Evolutionary conservation across 2,888 invertebrate species (phyloP).

Genomic region (Drosophila diplacantha): DNA sequence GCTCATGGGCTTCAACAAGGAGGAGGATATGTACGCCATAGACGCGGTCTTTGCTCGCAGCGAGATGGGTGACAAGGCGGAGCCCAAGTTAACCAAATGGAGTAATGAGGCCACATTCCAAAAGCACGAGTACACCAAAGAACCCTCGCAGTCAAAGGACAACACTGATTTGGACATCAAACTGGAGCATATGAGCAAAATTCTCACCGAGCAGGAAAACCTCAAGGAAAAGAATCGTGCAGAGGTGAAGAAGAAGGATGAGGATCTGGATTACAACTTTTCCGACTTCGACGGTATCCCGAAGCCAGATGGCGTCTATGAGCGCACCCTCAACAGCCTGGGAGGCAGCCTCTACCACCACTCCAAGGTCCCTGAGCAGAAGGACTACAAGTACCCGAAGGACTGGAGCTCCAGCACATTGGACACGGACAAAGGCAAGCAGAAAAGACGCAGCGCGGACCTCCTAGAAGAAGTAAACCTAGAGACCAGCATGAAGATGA

Average conservation of each 20-base stretch:
- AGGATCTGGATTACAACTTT: not conserved
- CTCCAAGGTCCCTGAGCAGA: conserved; percentile 74
- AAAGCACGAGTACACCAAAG: conserved; percentile 5
- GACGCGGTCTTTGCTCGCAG: conserved; percentile 41
- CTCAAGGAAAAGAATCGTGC: not conserved
- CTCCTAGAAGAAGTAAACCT: conserved; percentile 74
- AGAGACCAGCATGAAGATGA: conserved; percentile 73
- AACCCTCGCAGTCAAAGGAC: too few species aligned
- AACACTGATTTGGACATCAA: conserved; percentile 43
- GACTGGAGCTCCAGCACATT: not conserved
- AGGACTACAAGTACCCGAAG: not conserved
- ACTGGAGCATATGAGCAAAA: conserved; percentile 16
- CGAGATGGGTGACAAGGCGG: too few species aligned
- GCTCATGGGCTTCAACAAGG: not conserved
- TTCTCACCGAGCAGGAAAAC: conserved; percentile 14
- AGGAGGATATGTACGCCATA: not conserved
- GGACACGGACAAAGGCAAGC: too few species aligned
- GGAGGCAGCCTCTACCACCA: conserved; percentile 75
- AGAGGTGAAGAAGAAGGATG: not conserved
- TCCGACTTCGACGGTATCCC: conserved; percentile 6
- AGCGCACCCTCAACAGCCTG: conserved; percentile 48
- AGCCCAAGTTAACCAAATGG: too few species aligned
- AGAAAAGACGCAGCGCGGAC: conserved; percentile 58
- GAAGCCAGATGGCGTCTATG: conserved; percentile 54
- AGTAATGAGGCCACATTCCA: conserved; percentile 13